Evolutionary conservation across 2,113 vertebrate species (phyloP).

Genomic region (Charadrius vociferus): DNA sequence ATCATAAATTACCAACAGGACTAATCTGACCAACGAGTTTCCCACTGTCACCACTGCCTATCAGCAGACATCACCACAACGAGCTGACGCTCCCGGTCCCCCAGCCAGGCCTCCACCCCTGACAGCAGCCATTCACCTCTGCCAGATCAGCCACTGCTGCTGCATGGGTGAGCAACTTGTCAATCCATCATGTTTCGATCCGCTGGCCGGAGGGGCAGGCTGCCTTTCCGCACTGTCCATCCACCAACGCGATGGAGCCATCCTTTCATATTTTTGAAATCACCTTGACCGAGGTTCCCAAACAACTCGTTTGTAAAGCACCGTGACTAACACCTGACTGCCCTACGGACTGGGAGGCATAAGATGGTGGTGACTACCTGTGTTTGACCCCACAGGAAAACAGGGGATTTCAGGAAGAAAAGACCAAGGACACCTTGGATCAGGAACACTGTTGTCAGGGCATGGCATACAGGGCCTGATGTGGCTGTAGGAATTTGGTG

Average conservation of each 20-base stretch:
- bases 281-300: neutral
- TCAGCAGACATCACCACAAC: neutral
- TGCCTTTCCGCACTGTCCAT: neutral
- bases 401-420: neutral
- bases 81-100: neutral
- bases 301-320: neutral
- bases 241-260: neutral
- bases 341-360: neutral
- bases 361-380: rapidly evolving
- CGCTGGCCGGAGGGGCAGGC: neutral
- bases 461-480: neutral
- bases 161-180: neutral
- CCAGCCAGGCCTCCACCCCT: neutral
- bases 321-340: neutral
- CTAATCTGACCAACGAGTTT: neutral
- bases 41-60: neutral
- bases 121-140: neutral
- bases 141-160: neutral
- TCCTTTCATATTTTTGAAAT: neutral
- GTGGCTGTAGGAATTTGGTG: neutral
- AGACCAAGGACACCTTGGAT: neutral
- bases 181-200: rapidly evolving
- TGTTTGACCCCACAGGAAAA: neutral
- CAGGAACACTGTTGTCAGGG: neutral
- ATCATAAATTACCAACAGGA: neutral